Conservation (phyloP, 1,140 invertebrate species). For the Rhopalosiphum padi region DNA sequence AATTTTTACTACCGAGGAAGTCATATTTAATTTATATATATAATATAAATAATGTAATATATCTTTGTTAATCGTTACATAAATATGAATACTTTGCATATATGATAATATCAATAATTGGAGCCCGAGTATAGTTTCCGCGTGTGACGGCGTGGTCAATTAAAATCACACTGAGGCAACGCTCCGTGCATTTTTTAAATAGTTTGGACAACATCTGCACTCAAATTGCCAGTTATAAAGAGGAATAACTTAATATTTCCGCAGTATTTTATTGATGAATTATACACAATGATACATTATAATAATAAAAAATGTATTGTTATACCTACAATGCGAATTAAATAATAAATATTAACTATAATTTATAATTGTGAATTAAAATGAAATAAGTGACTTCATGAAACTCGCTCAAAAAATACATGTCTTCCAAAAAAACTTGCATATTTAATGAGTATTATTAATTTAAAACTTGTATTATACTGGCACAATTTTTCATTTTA, state of each 20-base stretch:
- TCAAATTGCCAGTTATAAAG: neutral
- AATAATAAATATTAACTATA: neutral
- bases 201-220: neutral
- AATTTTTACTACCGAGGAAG: neutral
- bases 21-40: neutral
- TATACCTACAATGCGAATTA: neutral
- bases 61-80: neutral
- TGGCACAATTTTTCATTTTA: neutral
- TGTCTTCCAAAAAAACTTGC: neutral
- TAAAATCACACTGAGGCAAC: neutral
- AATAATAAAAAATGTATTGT: neutral
- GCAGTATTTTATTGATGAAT: neutral
- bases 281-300: neutral
- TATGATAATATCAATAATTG: constrained; percentile 20
- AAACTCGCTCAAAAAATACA: neutral
- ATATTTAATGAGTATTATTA: neutral
- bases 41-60: neutral
- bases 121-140: neutral
- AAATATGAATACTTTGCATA: neutral
- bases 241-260: neutral
- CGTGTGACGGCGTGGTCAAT: neutral
- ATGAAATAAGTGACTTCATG: neutral
- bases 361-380: neutral
- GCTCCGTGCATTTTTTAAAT: constrained; percentile 3
- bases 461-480: neutral